Conservation (phyloP, 2,113 vertebrate genomes). For the Empidonax alnorum region DNA sequence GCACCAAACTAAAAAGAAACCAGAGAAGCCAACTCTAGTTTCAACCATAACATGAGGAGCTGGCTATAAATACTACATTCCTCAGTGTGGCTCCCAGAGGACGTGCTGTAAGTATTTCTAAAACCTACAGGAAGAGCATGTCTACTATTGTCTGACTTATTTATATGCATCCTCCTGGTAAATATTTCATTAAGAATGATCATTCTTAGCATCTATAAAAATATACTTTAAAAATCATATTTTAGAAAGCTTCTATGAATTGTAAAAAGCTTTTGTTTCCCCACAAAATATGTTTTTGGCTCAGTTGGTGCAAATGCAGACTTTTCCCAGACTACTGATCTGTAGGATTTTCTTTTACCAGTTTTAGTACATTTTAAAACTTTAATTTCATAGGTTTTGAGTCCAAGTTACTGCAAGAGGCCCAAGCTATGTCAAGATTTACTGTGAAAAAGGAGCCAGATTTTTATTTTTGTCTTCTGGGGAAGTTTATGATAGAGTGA, state of each 20-base stretch:
- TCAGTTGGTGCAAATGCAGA: neutral
- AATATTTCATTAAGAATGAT: neutral
- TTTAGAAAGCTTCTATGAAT: neutral
- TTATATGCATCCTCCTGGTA: neutral
- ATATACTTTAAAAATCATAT: neutral
- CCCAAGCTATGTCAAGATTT: neutral
- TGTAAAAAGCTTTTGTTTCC: neutral
- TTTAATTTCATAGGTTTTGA: neutral
- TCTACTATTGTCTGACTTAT: slow-evolving; percentile 27
- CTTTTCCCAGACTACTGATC: neutral
- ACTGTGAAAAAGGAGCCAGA: slow-evolving; percentile 22
- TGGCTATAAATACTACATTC: slow-evolving; percentile 71
- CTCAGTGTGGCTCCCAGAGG: slow-evolving; percentile 39
- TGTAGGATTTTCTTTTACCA: neutral
- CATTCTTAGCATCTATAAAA: neutral
- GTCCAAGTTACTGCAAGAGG: neutral
- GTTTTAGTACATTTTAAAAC: neutral
- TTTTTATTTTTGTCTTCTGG: slow-evolving; percentile 54
- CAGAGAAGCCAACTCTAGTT: slow-evolving; percentile 72
- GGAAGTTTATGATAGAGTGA: slow-evolving; percentile 67
- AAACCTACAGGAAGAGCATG: slow-evolving; percentile 49
- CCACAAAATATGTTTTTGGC: neutral
- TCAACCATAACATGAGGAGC: slow-evolving; percentile 70
- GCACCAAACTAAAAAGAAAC: slow-evolving; percentile 69
- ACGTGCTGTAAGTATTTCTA: slow-evolving; percentile 45